Base-by-base conservation (phyloP, 2,113 vertebrate species). In the Tor tambroides region DNA sequence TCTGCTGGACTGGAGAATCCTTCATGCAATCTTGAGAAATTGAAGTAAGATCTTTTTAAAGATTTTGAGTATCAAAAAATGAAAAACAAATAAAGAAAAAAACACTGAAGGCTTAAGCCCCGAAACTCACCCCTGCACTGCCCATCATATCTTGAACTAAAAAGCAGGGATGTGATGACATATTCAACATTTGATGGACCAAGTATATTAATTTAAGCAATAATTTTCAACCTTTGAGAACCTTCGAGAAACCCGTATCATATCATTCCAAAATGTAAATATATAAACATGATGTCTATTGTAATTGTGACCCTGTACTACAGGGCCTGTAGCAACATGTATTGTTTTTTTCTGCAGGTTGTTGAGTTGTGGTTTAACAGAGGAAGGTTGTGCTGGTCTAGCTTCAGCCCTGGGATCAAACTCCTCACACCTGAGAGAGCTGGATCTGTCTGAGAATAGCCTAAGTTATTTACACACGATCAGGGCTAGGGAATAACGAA, bases 301-400 rank as follows among this genome's bases (percentile, higher is more conserved):
- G 19, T 54, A 9, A 3, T 51, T 51, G 15, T 49, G 10, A 38
- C 6, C 17, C 4, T 35, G n/a, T n/a, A n/a, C n/a, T n/a, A n/a
- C n/a, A n/a, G n/a, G n/a, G n/a, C n/a, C n/a, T n/a, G 14, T 8
- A 56, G 26, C 2, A 5, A 75, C 67, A 69, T 71, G 23, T 72
- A 14, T 15, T 7, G 7, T 35, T n/a, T 35, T 54, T 10, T 54
- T 17, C 65, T 30, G 21, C 75, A 80, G 84, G 43, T 11, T 86
- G 12, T 6, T 15, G n/a, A 80, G 35, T n/a, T 86, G 84, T 86
- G 65, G 77, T 26, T 54, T 86, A 43, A 86, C 84, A 28, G 61
- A 26, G 9, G 76, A 15, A 67, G 41, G 84, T 56, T 86, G 75
- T 80, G 30, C 28, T 23, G 59, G 8, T 19, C 75, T 85, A 1